Evolutionary conservation across 1,140 invertebrate species (phyloP).

Genomic region (Plutomurus gul): DNA sequence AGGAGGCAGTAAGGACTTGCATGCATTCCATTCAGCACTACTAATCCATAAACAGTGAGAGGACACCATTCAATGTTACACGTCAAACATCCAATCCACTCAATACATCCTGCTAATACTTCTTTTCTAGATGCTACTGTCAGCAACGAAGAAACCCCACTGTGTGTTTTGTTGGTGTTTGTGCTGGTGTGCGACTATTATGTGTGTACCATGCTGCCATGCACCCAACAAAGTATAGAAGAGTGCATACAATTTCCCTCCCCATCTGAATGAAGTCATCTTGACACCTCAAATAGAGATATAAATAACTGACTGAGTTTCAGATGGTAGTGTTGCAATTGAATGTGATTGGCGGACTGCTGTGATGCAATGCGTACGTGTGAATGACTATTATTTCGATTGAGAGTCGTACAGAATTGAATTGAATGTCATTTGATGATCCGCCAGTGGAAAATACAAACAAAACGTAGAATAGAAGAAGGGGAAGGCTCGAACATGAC

Average conservation of each 20-base stretch:
- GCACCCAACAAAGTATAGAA: neutral
- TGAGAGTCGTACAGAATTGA: conserved; percentile 4
- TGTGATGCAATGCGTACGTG: conserved; percentile 16
- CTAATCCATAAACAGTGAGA: neutral
- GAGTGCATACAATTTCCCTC: neutral
- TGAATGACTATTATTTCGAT: neutral
- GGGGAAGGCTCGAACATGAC: conserved; percentile 6
- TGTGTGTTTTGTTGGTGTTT: neutral
- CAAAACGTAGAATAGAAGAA: neutral
- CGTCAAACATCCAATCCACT: neutral
- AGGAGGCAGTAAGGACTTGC: no score
- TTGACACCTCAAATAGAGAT: neutral
- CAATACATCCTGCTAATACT: neutral
- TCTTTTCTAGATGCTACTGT: neutral
- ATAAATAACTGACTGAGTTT: neutral
- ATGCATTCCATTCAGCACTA: conserved; percentile 5
- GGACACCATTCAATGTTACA: neutral
- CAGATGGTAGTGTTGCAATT: neutral
- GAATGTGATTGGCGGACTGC: neutral
- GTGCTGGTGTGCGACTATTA: neutral
- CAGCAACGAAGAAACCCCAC: neutral
- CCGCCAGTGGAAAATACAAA: neutral
- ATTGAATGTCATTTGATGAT: conserved; percentile 27
- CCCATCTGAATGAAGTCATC: neutral
- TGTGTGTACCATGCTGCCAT: neutral